Base-by-base conservation (phyloP, 2,113 vertebrate species). In the Leuciscus idus region DNA sequence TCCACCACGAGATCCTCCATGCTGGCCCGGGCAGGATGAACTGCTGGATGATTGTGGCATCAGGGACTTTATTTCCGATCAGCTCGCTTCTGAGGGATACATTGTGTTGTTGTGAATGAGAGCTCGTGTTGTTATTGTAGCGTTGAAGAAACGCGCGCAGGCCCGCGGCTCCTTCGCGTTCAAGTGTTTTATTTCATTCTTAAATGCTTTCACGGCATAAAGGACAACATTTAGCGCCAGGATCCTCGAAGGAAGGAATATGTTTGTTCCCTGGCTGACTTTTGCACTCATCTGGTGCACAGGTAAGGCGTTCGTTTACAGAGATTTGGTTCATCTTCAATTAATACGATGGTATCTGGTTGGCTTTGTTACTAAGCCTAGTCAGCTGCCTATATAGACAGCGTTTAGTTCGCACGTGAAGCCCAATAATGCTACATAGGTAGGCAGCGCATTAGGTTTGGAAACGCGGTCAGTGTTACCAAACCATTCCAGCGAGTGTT, bases 241-340 rank as follows among this genome's bases (percentile, higher is more conserved):
- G 90, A 79, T 90, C 88, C 87, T 66, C 91, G 87, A 26, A 59
- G 84, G 85, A 85, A 93, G 95, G 95, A 97, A 94, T 92, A 97
- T 97, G 97, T 95, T 93, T 92, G 95, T 93, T 92, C 94, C 94
- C 91, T 96, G 96, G 95, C 91, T 97, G 93, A 96, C 95, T 94
- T 96, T 96, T 92, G 95, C 95, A 91, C 94, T 97, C 93, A 95
- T 97, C 89, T 95, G 96, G 87, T 96, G 96, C 90, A 94, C 96
- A 96, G 96, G 97, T 97, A 95, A 94, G 94, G 84, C 68, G 64
- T 84, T 66, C 33, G 26, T 33, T 11, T 23, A 62, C 8, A 39
- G 39, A 72, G 76, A 82, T 70, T 75, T 76, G 1, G 28, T 62
- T 80, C 21, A 15, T 26, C 50, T 39, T 80, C 52, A 36, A 61